phyloP scores from a whole-genome alignment of 2,797 vertebrate species.

The Rallus crepitans region DNA sequence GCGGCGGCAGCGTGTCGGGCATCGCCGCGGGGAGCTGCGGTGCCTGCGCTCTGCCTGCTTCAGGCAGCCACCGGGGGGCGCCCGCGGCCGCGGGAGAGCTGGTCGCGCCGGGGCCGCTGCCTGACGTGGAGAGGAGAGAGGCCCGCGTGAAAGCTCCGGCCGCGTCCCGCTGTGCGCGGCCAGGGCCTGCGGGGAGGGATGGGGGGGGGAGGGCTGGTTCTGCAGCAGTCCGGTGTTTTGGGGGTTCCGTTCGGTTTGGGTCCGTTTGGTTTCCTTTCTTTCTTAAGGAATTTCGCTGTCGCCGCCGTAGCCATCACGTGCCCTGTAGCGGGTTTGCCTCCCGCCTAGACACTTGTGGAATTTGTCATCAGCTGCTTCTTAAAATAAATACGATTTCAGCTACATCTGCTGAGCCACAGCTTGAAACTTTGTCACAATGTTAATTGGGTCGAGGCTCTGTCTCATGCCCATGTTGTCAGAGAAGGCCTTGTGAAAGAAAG shows the following conservation, averaged over 20 bases:
- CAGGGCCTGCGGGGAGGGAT: not conserved
- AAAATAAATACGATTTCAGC: not conserved
- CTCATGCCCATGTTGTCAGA: not conserved
- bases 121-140: accelerated
- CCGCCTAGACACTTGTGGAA: not conserved
- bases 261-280: not conserved
- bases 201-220: not conserved
- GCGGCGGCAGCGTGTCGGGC: not conserved
- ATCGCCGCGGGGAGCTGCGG: not conserved
- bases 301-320: accelerated
- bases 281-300: not conserved
- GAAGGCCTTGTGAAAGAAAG: not conserved
- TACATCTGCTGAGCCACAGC: not conserved
- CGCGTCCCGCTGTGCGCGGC: not conserved
- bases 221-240: not conserved
- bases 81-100: not conserved
- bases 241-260: no score
- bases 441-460: not conserved
- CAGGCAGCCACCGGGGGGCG: slow-evolving; percentile 31
- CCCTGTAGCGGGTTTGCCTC: not conserved
- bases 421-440: not conserved
- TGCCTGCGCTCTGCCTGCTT: not conserved
- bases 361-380: not conserved
- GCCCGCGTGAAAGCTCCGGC: not conserved
- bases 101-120: accelerated